Conservation (phyloP, 2,113 vertebrate genomes). For the Mustelus asterias region DNA sequence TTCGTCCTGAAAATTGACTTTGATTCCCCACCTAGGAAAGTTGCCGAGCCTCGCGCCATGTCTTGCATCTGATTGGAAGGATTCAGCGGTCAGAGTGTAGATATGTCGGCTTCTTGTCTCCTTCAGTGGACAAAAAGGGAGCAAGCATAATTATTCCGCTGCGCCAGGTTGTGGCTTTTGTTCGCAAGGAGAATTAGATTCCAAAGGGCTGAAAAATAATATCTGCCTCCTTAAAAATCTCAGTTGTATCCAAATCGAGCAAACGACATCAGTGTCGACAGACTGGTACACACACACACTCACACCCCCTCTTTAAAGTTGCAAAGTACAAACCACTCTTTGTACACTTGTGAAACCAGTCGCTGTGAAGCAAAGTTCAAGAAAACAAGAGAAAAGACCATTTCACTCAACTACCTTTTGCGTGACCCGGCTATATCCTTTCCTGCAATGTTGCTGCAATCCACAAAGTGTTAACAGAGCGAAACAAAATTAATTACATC, state of each 20-base stretch:
- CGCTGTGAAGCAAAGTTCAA: not conserved
- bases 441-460: not conserved
- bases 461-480: conserved; percentile 22
- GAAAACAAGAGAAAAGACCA: not conserved
- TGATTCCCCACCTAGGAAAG: not conserved
- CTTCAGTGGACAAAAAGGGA: not conserved
- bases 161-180: not conserved
- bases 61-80: not conserved
- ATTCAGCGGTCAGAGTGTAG: not conserved
- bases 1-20: not conserved
- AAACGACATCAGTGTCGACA: not conserved
- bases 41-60: not conserved
- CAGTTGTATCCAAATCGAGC: no score
- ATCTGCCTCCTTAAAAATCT: not conserved
- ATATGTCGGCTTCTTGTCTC: not conserved
- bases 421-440: not conserved
- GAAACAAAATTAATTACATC: not conserved
- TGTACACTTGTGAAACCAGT: not conserved
- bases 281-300: not conserved
- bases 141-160: not conserved
- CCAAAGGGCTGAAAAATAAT: not conserved
- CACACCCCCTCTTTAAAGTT: not conserved
- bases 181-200: not conserved
- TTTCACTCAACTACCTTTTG: not conserved
- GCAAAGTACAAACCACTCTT: not conserved